Evolutionary conservation across 1,140 invertebrate species (phyloP).

Genomic region (Lepidurus apus): DNA sequence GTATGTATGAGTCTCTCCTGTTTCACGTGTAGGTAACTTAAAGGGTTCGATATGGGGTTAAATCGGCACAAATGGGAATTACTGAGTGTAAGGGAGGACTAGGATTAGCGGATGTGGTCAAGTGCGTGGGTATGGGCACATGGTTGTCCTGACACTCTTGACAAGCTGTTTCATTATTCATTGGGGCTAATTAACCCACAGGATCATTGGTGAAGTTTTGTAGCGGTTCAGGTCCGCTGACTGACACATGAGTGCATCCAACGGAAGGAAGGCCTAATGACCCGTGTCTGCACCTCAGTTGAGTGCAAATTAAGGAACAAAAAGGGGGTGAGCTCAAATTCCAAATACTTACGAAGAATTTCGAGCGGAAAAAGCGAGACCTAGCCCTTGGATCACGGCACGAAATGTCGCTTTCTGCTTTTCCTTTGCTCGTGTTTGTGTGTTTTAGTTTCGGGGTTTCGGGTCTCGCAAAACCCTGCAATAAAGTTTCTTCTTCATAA

Average conservation of each 20-base stretch:
- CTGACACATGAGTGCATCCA: constrained; percentile 17
- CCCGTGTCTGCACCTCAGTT: constrained; percentile 17
- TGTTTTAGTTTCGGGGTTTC: neutral
- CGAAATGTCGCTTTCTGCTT: too few relatives aligned
- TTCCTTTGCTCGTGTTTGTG: neutral
- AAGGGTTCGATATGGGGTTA: constrained; percentile 2
- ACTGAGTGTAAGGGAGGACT: neutral
- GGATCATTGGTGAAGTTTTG: neutral
- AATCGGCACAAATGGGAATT: constrained; percentile 7
- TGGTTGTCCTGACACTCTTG: constrained; percentile 8
- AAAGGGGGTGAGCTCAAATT: neutral
- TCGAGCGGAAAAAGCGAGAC: neutral
- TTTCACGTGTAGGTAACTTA: neutral
- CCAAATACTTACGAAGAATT: neutral
- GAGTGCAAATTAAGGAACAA: constrained; percentile 3
- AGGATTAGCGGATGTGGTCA: constrained; percentile 17
- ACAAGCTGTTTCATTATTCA: constrained; percentile 3
- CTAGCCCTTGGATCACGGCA: neutral
- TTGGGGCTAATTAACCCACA: constrained; percentile 1
- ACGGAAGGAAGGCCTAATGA: constrained; percentile 19
- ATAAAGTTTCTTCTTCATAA: constrained; percentile 2
- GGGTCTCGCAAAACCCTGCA: neutral
- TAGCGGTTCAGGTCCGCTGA: constrained; percentile 9
- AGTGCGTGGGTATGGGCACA: constrained; percentile 12
- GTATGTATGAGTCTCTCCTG: neutral